These are phyloP conservation scores for Thera obeliscata DNA, from an alignment of 2,888 invertebrate species.

Conservation along the genomic window DNA sequence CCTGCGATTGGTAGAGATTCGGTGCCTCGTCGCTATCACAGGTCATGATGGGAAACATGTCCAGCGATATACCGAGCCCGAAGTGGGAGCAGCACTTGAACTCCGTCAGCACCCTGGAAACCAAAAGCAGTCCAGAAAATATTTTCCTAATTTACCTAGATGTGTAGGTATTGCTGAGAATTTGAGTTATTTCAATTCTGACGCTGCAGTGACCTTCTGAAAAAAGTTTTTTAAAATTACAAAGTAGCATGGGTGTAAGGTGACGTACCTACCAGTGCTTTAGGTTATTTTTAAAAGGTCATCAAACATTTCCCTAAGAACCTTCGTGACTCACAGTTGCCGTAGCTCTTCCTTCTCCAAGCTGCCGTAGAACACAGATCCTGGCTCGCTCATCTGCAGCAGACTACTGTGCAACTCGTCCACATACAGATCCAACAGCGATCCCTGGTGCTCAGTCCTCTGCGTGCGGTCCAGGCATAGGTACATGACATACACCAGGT, in stretches of 20 bases:
- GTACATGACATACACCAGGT: constrained; percentile 87
- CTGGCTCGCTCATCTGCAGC: constrained; percentile 79
- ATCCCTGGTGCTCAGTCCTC: constrained; percentile 83
- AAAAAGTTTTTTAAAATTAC: too few species aligned
- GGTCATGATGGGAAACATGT: constrained; percentile 89
- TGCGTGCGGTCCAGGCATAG: constrained; percentile 87
- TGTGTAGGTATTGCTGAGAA: too few species aligned
- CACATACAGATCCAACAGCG: constrained; percentile 85
- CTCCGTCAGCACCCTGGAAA: constrained; percentile 85
- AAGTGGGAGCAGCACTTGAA: constrained; percentile 86
- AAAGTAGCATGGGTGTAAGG: too few species aligned
- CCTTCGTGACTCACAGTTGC: constrained; percentile 76
- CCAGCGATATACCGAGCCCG: constrained; percentile 88
- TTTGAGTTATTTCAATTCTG: too few species aligned
- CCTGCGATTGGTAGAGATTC: constrained; percentile 86
- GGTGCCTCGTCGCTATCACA: constrained; percentile 89
- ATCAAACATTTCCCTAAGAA: neutral
- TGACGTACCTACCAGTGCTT: too few species aligned
- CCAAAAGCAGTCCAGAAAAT: too few species aligned
- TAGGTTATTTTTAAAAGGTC: neutral
- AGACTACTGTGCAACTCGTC: constrained; percentile 84
- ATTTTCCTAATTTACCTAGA: too few species aligned
- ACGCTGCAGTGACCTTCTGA: too few species aligned
- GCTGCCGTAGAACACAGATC: constrained; percentile 64
- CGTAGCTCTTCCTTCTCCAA: constrained; percentile 79